These are phyloP conservation scores for Atethmia centrago DNA, from an alignment of 2,888 invertebrate genomes.

Conservation along the genomic window DNA sequence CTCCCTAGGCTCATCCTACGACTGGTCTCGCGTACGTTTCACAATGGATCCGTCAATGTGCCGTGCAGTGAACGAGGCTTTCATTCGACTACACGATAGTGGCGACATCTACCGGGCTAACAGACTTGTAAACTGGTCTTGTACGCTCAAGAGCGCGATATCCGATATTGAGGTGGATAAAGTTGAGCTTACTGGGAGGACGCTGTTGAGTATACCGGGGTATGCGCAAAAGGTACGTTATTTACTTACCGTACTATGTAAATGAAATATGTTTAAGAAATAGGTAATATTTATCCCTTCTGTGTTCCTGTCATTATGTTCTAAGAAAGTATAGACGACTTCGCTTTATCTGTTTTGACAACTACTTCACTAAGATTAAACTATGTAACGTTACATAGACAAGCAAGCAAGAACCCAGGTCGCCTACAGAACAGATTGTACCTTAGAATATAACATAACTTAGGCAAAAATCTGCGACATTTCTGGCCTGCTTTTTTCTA, in stretches of 20 bases:
- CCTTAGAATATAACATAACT: too few species aligned
- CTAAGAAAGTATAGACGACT: too few species aligned
- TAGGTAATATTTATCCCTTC: neutral
- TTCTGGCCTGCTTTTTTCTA: too few species aligned
- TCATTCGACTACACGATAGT: constrained; percentile 96
- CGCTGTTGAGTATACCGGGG: constrained; percentile 96
- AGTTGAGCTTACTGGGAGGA: constrained; percentile 95
- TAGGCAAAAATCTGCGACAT: too few species aligned
- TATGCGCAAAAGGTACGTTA: constrained; percentile 93
- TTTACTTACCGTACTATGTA: neutral
- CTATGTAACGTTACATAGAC: too few species aligned
- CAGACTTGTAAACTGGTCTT: constrained; percentile 99
- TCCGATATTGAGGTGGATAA: constrained; percentile 99
- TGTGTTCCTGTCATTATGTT: neutral
- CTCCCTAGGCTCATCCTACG: constrained; percentile 96
- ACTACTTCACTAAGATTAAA: neutral
- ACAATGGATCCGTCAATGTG: constrained; percentile 98
- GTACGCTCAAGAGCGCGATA: constrained; percentile 98
- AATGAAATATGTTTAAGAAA: neutral
- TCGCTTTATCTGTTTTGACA: neutral
- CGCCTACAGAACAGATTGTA: too few species aligned
- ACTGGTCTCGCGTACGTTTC: constrained; percentile 98
- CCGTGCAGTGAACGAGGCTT: constrained; percentile 97
- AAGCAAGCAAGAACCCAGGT: too few species aligned
- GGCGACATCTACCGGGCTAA: constrained; percentile 98